Evolutionary conservation across 1,140 invertebrate genomes (phyloP).

Genomic region (Anagrus nilaparvatae): DNA sequence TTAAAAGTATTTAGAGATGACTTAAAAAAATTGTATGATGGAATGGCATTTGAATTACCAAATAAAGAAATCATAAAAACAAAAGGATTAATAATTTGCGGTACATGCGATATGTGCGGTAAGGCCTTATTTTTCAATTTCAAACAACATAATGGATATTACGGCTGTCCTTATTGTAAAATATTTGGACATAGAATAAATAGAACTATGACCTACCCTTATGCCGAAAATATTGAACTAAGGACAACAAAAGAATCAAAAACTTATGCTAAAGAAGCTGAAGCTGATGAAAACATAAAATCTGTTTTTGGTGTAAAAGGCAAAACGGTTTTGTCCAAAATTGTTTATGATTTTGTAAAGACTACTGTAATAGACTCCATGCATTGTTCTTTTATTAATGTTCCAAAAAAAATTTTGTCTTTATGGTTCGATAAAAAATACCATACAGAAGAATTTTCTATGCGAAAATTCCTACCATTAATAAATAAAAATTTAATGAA

Average conservation of each 20-base stretch:
- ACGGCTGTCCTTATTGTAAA: conserved; percentile 2
- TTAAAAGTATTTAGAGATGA: neutral
- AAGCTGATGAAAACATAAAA: too few relatives aligned
- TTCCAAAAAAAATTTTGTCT: conserved; percentile 7
- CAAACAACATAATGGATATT: neutral
- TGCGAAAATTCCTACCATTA: neutral
- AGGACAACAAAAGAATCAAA: conserved; percentile 1
- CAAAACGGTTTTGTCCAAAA: conserved; percentile 2
- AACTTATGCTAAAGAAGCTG: neutral
- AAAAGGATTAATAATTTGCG: neutral
- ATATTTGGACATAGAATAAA: neutral
- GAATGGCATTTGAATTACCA: neutral
- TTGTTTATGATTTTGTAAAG: conserved; percentile 10
- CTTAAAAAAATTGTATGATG: conserved; percentile 6
- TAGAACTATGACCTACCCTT: neutral
- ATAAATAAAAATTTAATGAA: conserved; percentile 12
- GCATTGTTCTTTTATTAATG: conserved; percentile 15
- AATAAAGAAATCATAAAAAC: neutral
- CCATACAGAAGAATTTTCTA: too few relatives aligned
- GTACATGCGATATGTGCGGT: neutral
- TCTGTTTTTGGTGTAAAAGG: conserved; percentile 4
- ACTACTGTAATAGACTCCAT: conserved; percentile 16
- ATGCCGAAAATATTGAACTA: neutral
- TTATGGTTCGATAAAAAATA: conserved; percentile 14
- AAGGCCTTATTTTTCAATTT: neutral